phyloP scores from a whole-genome alignment of 2,113 vertebrate genomes.

The Phasianus colchicus region DNA sequence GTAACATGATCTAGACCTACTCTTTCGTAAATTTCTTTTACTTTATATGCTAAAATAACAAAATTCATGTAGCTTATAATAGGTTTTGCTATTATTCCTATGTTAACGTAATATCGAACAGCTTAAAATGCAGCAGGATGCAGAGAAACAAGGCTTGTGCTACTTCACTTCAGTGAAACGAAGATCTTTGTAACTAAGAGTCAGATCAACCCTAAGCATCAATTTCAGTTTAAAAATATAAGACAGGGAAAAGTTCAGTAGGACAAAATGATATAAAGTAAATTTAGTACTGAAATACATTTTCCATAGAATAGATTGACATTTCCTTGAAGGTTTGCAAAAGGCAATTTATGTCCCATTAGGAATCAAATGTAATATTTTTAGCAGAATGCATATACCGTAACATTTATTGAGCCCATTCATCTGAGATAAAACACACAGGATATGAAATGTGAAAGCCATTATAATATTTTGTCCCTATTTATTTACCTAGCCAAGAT shows the following conservation, averaged over 20 bases:
- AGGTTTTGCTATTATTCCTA: slow-evolving; percentile 18
- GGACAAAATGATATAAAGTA: slow-evolving; percentile 1
- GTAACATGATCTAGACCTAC: background rate
- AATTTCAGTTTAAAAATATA: slow-evolving; percentile 1
- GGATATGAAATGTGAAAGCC: slow-evolving; percentile 46
- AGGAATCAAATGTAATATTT: slow-evolving; percentile 50
- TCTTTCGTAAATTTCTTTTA: slow-evolving; percentile 5
- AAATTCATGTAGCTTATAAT: slow-evolving; percentile 34
- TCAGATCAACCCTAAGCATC: slow-evolving; percentile 26
- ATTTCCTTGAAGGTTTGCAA: slow-evolving; percentile 48
- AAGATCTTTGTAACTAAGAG: slow-evolving; percentile 2
- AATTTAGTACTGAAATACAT: slow-evolving; percentile 37
- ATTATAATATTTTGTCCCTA: slow-evolving; percentile 31
- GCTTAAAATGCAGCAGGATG: background rate
- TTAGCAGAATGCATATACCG: slow-evolving; percentile 35
- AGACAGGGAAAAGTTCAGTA: slow-evolving; percentile 7
- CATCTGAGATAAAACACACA: slow-evolving; percentile 54
- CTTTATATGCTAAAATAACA: background rate
- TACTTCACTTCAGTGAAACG: background rate
- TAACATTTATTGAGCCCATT: slow-evolving; percentile 57
- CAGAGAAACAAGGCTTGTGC: background rate
- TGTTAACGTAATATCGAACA: background rate
- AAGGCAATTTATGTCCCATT: slow-evolving; percentile 59
- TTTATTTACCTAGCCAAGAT: slow-evolving; percentile 43
- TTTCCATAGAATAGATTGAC: slow-evolving; percentile 12